Percentiles rank a stretch among this genome's conserved stretches.
phyloP scores from a whole-genome alignment of 1,140 invertebrate species.

The Microplitis demolitor region DNA sequence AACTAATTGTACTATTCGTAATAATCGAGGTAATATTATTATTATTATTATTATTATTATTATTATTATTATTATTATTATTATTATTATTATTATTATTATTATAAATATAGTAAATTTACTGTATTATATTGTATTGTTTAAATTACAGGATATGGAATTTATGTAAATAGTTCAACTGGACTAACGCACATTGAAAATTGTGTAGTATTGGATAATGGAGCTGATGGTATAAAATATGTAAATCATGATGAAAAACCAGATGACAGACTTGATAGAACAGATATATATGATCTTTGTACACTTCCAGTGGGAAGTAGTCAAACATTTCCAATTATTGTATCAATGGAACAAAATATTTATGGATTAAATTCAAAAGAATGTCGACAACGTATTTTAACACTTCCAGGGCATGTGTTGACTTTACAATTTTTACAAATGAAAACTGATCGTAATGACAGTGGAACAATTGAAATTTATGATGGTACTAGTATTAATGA shows the following conservation, averaged over 20 bases:
- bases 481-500: constrained; percentile 76
- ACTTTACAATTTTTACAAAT: constrained; percentile 84
- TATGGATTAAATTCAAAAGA: constrained; percentile 70
- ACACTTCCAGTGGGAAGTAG: constrained; percentile 79
- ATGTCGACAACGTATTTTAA: constrained; percentile 75
- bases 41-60: background rate
- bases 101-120: background rate
- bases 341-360: constrained; percentile 77
- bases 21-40: constrained; percentile 73
- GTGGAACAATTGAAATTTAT: constrained; percentile 74
- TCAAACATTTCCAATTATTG: constrained; percentile 80
- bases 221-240: constrained; percentile 85
- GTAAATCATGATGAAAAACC: constrained; percentile 78
- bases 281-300: constrained; percentile 81
- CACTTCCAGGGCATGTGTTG: constrained; percentile 75
- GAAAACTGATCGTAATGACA: constrained; percentile 74
- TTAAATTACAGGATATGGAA: constrained; percentile 73
- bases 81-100: background rate
- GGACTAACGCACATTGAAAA: constrained; percentile 75
- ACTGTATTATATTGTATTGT: background rate
- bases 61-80: constrained; percentile 19
- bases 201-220: constrained; percentile 78
- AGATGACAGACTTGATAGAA: constrained; percentile 72
- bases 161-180: constrained; percentile 86
- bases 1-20: constrained; percentile 78